Conservation (phyloP, 2,888 invertebrate genomes). For the Lottia gigantea region DNA sequence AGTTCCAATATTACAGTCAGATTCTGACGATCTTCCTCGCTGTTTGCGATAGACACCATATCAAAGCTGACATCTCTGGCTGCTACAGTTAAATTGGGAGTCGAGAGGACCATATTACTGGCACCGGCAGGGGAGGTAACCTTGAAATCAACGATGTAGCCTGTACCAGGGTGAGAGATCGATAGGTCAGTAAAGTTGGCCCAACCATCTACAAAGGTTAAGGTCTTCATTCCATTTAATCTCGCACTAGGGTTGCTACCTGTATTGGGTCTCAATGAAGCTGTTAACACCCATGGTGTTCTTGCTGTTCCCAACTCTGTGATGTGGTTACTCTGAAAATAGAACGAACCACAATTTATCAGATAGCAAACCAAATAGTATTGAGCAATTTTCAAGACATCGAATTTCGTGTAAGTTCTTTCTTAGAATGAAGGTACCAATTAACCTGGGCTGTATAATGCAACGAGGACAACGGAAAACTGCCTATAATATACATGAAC, state of each 20-base stretch:
- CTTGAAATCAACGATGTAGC: conserved; percentile 49
- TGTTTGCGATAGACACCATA: background rate
- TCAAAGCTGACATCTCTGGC: conserved; percentile 5
- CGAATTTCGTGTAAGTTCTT: no score
- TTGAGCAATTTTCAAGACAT: no score
- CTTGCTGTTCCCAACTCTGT: conserved; percentile 45
- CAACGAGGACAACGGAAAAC: no score
- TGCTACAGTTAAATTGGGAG: background rate
- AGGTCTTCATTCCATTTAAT: conserved; percentile 44
- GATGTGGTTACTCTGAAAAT: conserved; percentile 40
- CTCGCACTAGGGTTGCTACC: conserved; percentile 40
- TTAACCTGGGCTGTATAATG: no score
- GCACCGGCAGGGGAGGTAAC: conserved; percentile 37
- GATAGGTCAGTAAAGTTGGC: conserved; percentile 59
- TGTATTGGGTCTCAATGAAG: conserved; percentile 34
- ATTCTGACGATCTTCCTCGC: conserved; percentile 12
- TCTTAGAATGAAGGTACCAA: no score
- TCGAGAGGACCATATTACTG: background rate
- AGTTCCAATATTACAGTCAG: conserved; percentile 19
- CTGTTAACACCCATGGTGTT: conserved; percentile 56
- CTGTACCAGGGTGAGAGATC: conserved; percentile 52
- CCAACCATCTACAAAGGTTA: conserved; percentile 52
- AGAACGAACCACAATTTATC: no score
- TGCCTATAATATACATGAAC: no score
- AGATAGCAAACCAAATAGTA: no score